A percentile compares a stretch with the other conserved stretches of the same genome.
Conservation (phyloP, 2,888 invertebrate genomes). For the Acanthacorydalis orientalis region DNA sequence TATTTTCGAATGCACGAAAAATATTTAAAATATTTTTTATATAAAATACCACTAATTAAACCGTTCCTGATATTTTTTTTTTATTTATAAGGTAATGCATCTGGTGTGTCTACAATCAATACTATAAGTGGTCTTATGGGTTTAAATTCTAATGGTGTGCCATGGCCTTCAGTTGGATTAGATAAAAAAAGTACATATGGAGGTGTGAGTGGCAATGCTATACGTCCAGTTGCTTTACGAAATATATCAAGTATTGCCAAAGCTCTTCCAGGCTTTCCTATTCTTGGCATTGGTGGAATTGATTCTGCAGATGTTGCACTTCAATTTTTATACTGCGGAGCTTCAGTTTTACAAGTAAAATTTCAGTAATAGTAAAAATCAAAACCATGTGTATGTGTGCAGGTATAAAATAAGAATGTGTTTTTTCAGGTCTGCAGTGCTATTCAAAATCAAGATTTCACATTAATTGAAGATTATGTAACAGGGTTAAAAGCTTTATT, state of each 20-base stretch:
- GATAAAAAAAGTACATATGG: conserved; percentile 82
- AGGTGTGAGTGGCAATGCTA: conserved; percentile 81
- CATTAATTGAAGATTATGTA: conserved; percentile 86
- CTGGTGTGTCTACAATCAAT: conserved; percentile 94
- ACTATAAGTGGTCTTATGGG: conserved; percentile 93
- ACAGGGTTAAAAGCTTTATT: conserved; percentile 75
- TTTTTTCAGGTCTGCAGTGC: conserved; percentile 79
- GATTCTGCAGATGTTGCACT: conserved; percentile 90
- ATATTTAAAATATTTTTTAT: too few species aligned
- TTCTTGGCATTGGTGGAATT: conserved; percentile 92
- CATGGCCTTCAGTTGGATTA: conserved; percentile 85
- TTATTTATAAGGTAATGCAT: conserved; percentile 46
- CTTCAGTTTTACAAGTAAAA: conserved; percentile 71
- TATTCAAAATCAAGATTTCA: conserved; percentile 97
- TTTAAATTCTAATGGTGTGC: conserved; percentile 56
- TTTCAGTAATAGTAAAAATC: too few species aligned
- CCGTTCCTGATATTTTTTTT: too few species aligned
- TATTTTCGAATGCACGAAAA: too few species aligned
- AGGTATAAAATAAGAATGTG: too few species aligned
- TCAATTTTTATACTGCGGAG: conserved; percentile 90
- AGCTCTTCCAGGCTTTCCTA: conserved; percentile 72
- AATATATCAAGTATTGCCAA: conserved; percentile 82
- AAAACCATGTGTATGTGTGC: too few species aligned
- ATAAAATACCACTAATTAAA: too few species aligned
- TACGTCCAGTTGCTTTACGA: conserved; percentile 80